Base-by-base conservation (phyloP, 1,140 invertebrate genomes). In the Geopemphigus sp. region DNA sequence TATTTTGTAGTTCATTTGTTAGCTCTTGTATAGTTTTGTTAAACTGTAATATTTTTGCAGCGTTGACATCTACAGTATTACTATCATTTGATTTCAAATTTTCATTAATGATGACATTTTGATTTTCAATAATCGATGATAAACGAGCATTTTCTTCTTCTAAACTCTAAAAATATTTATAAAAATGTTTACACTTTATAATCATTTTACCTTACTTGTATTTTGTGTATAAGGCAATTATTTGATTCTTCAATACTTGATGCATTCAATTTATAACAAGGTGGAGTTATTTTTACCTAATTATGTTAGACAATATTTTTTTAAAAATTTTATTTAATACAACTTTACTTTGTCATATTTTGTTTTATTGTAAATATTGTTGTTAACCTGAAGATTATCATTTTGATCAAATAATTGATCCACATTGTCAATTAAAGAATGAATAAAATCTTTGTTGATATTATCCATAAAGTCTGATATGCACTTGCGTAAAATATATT, bases 121-220 rank as follows among this genome's bases (percentile, higher is more conserved):
- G 57, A 11, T 59, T 57, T 61, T 50, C 22, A 59, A 39, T 26
- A 6, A 45, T 57, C 29, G n/a, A 24, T 50, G 26, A n/a, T 10
- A 78, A 78, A 26, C 26, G 57, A 12, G 26, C 57, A n/a, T 78
- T 78, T 61, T 78, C 57, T 29, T 74, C 53, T 57, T 57, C 53
- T 39, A 57, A 59, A 39, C 54, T 22, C 53, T 57, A 73, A n/a
- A 54, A 73, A 32, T 53, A 56, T 29, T 32, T 12, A 56, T 56
- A n/a, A 14, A 56, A 59, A 59, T 39, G 6, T 29, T 2, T 76
- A 22, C 24, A 8, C 29, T 39, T 76, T 57, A 6, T 10, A 57
- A 26, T 19, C 24, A 59, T 56, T 17, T 56, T 15, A 39, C 12
- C 53, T 39, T 59, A 76, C 73, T 59, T 76, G 56, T 57, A 76